These are phyloP conservation scores for Caenorhabditis angaria DNA, from an alignment of 2,888 invertebrate genomes.

Conservation along the genomic window DNA sequence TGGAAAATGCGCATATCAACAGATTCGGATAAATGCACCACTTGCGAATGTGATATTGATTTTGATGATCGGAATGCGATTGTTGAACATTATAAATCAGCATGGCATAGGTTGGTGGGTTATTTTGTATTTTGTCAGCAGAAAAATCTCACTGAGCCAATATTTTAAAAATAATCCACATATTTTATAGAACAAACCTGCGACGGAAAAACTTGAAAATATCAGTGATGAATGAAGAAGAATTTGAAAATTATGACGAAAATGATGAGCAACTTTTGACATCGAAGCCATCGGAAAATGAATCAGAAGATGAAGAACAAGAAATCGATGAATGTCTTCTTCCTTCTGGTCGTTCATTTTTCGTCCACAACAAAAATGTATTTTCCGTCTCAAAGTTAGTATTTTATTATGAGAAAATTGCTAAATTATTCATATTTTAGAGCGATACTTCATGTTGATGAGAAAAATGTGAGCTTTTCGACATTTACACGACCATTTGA, in stretches of 20 bases:
- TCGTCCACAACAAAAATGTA: slow-evolving; percentile 42
- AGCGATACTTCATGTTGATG: slow-evolving; percentile 41
- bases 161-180: background rate
- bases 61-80: slow-evolving; percentile 32
- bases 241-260: slow-evolving; percentile 37
- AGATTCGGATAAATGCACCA: slow-evolving; percentile 42
- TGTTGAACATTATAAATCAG: slow-evolving; percentile 48
- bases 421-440: slow-evolving; percentile 17
- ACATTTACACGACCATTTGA: slow-evolving; percentile 49
- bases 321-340: slow-evolving; percentile 27
- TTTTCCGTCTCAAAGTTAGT: slow-evolving; percentile 45
- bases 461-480: slow-evolving; percentile 20
- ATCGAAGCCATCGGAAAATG: background rate
- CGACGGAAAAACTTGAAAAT: slow-evolving; percentile 28
- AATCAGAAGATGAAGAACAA: slow-evolving; percentile 38
- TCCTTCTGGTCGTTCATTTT: slow-evolving; percentile 41
- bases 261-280: too few species aligned
- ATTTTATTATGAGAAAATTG: background rate
- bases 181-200: slow-evolving; percentile 31
- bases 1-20: slow-evolving; percentile 38
- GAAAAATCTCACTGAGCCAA: background rate
- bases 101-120: slow-evolving; percentile 28
- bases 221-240: slow-evolving; percentile 44
- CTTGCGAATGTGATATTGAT: slow-evolving; percentile 40
- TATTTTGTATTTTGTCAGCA: slow-evolving; percentile 6